These are phyloP conservation scores for Acanthurus lineatus DNA, from an alignment of 2,797 vertebrate genomes.

Conservation along the genomic window DNA sequence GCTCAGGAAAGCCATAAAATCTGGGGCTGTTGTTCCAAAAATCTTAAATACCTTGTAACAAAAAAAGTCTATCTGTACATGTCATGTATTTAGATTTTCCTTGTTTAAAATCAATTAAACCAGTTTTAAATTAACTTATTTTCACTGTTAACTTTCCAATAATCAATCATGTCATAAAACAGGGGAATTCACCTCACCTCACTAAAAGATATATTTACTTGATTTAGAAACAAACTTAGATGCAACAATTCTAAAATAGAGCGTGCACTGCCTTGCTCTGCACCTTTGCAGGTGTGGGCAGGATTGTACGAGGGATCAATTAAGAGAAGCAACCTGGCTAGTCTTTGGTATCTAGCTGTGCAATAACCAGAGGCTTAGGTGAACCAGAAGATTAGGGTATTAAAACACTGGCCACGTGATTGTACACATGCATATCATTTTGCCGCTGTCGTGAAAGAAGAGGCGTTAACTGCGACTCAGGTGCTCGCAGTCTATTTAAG, in stretches of 20 bases:
- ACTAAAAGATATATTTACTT: slow-evolving; percentile 20
- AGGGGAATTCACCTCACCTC: slow-evolving; percentile 1
- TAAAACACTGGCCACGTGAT: slow-evolving; percentile 76
- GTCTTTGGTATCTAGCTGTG: slow-evolving; percentile 87
- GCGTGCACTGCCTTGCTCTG: slow-evolving; percentile 9
- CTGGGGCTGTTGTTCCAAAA: slow-evolving; percentile 14
- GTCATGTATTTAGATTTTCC: slow-evolving; percentile 16
- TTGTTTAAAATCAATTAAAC: neutral
- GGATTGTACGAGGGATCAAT: slow-evolving; percentile 53
- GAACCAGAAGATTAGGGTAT: slow-evolving; percentile 55
- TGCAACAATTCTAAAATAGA: slow-evolving; percentile 25
- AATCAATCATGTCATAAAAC: slow-evolving; percentile 24
- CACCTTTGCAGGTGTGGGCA: slow-evolving; percentile 34
- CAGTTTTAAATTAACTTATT: slow-evolving; percentile 7
- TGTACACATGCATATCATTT: slow-evolving; percentile 81
- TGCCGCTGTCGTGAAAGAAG: slow-evolving; percentile 36
- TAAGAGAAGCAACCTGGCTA: slow-evolving; percentile 51
- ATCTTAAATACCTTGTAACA: slow-evolving; percentile 25
- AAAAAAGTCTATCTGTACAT: slow-evolving; percentile 11
- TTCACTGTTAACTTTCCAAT: slow-evolving; percentile 3
- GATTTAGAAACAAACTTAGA: slow-evolving; percentile 28
- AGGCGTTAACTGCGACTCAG: slow-evolving; percentile 23
- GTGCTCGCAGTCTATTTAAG: slow-evolving; percentile 33
- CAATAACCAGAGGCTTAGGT: slow-evolving; percentile 69
- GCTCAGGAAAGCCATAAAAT: slow-evolving; percentile 21